These are phyloP conservation scores for Lamproptera curius DNA, from an alignment of 2,888 invertebrate species.

Conservation along the genomic window DNA sequence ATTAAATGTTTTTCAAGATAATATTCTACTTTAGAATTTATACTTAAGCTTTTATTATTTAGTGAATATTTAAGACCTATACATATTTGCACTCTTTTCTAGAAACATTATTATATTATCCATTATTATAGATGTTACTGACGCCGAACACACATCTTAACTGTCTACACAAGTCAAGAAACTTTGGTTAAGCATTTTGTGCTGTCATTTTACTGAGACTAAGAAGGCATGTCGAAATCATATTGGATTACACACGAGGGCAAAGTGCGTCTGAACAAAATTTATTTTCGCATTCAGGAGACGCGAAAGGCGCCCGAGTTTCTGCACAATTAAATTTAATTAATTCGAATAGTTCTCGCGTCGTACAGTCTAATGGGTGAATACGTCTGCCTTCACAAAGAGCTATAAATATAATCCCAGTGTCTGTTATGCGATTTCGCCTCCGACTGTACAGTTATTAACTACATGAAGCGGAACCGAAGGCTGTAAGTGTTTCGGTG, in stretches of 20 bases:
- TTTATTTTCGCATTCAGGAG: conserved; percentile 48
- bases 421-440: conserved; percentile 20
- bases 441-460: conserved; percentile 18
- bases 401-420: conserved; percentile 48
- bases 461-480: conserved; percentile 13
- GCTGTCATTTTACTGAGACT: no score
- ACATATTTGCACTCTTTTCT: no score
- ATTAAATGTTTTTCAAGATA: no score
- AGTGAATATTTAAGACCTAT: no score
- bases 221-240: no score
- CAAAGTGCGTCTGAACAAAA: conserved; percentile 37
- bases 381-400: conserved; percentile 58
- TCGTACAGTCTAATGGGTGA: conserved; percentile 63
- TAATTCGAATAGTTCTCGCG: conserved; percentile 73
- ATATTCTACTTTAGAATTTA: no score
- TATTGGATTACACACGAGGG: conserved; percentile 31
- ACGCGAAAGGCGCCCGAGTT: conserved; percentile 43
- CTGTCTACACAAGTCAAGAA: no score
- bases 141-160: no score
- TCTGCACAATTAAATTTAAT: conserved; percentile 75
- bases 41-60: no score
- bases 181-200: no score
- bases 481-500: conserved; percentile 5
- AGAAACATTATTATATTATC: no score
- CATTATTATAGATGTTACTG: no score